These are phyloP conservation scores for Talpa occidentalis DNA, from an alignment of 2,113 vertebrate genomes.

Conservation along the genomic window DNA sequence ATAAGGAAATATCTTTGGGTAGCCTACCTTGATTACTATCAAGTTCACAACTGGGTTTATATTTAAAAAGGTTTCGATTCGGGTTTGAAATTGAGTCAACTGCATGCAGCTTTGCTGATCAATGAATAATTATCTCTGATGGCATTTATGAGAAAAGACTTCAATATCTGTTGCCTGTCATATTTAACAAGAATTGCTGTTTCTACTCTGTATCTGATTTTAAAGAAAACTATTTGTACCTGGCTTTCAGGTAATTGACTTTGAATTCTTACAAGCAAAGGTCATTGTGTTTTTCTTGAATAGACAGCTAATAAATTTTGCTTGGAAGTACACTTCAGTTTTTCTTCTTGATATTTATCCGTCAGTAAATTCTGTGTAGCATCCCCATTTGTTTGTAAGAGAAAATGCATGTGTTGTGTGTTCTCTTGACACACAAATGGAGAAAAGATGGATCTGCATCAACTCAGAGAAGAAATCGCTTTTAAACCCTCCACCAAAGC, in stretches of 20 bases:
- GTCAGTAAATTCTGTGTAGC: not conserved
- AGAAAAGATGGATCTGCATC: not conserved
- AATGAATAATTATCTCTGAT: constrained; percentile 87
- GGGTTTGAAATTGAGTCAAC: constrained; percentile 86
- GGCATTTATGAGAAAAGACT: constrained; percentile 87
- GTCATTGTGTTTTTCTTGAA: constrained; percentile 89
- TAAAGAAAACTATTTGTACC: constrained; percentile 86
- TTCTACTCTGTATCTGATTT: constrained; percentile 92
- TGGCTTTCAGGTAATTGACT: constrained; percentile 88
- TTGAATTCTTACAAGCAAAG: constrained; percentile 90
- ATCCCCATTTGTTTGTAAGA: not conserved
- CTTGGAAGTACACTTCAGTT: constrained; percentile 87
- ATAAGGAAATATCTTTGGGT: constrained; percentile 85
- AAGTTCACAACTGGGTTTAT: constrained; percentile 87
- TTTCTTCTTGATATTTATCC: constrained; percentile 68
- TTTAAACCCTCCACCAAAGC: constrained; percentile 8
- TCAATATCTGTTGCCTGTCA: constrained; percentile 89
- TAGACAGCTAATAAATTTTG: constrained; percentile 96
- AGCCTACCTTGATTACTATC: constrained; percentile 87
- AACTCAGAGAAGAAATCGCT: not conserved
- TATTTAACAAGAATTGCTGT: constrained; percentile 88
- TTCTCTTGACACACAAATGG: constrained; percentile 36
- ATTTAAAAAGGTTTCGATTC: constrained; percentile 84
- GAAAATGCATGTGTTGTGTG: constrained; percentile 20
- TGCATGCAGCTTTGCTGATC: constrained; percentile 89